These are phyloP conservation scores for Osmerus mordax DNA, from an alignment of 2,113 vertebrate species.

Conservation along the genomic window DNA sequence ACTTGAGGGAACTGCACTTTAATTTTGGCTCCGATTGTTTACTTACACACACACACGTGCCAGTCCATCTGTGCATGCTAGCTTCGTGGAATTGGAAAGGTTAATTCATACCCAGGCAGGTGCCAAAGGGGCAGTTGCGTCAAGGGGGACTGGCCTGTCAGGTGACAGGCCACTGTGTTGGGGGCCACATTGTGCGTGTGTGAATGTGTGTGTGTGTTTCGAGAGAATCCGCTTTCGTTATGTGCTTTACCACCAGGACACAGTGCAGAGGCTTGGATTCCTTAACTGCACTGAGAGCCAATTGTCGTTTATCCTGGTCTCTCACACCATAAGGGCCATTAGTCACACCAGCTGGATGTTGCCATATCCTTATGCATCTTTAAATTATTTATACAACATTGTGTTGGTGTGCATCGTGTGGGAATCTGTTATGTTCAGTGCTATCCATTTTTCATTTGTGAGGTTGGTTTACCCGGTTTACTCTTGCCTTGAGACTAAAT, in stretches of 20 bases:
- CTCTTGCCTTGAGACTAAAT: no score
- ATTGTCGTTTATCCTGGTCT: neutral
- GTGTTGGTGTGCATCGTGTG: slow-evolving; percentile 29
- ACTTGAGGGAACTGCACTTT: neutral
- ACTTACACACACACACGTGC: neutral
- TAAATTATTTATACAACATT: slow-evolving; percentile 35
- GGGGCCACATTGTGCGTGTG: no score
- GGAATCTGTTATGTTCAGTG: neutral
- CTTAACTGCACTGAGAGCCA: neutral
- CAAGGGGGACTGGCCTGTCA: neutral
- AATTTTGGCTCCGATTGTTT: neutral
- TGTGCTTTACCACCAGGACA: slow-evolving; percentile 2
- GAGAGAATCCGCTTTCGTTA: neutral
- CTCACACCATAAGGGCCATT: neutral
- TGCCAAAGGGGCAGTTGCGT: neutral
- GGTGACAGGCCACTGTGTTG: neutral
- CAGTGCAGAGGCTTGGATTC: neutral
- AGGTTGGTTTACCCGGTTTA: no score
- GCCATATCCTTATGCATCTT: neutral
- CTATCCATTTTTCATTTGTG: no score
- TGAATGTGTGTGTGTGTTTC: neutral
- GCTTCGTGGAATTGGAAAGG: neutral
- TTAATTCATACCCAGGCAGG: neutral
- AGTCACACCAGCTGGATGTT: neutral
- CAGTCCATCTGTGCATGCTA: neutral